These are phyloP conservation scores for Synergus itoensis DNA, from an alignment of 2,888 invertebrate genomes.

Conservation along the genomic window DNA sequence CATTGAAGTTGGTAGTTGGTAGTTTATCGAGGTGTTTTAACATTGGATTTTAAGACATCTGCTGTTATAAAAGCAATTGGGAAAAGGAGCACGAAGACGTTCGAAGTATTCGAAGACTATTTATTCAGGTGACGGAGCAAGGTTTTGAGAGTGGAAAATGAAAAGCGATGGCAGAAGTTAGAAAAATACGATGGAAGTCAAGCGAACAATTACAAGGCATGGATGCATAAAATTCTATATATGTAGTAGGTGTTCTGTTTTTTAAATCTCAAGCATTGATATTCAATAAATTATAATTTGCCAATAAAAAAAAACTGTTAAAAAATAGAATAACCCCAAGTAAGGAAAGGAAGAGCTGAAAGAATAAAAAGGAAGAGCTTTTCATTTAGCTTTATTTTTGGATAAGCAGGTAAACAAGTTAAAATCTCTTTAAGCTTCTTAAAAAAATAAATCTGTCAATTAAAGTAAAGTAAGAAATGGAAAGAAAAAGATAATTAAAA, in stretches of 20 bases:
- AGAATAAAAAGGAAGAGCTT: too few relatives aligned
- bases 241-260: not conserved
- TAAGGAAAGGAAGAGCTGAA: not conserved
- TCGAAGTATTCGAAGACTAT: constrained; percentile 27
- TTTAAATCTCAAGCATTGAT: not conserved
- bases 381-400: too few relatives aligned
- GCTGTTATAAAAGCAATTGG: constrained; percentile 32
- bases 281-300: too few relatives aligned
- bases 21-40: constrained; percentile 11
- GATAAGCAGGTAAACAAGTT: too few relatives aligned
- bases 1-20: not conserved
- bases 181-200: constrained; percentile 18
- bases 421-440: too few relatives aligned
- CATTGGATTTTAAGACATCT: not conserved
- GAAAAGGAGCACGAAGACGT: constrained; percentile 15
- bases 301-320: too few relatives aligned
- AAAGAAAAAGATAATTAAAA: too few relatives aligned
- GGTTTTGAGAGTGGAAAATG: constrained; percentile 25
- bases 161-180: constrained; percentile 25
- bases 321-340: not conserved
- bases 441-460: too few relatives aligned
- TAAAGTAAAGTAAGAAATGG: too few relatives aligned
- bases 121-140: constrained; percentile 36
- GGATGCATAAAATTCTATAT: not conserved
- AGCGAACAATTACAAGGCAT: not conserved